Conservation (phyloP, 2,888 invertebrate genomes). For the Drosophila merina region DNA sequence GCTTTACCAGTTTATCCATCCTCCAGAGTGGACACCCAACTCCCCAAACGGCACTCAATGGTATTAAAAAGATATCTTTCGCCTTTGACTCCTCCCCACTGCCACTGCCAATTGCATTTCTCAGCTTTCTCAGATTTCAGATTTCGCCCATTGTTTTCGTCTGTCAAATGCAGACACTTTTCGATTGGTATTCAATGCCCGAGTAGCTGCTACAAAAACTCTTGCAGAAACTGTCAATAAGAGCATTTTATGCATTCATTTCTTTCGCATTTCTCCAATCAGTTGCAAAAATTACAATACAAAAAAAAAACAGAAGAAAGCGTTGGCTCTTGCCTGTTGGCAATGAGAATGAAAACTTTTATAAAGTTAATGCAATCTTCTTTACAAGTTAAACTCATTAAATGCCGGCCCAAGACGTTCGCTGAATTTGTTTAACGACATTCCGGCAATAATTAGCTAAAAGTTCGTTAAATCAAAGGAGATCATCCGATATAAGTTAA, state of each 20-base stretch:
- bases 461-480: slow-evolving; percentile 23
- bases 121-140: not conserved
- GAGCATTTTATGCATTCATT: slow-evolving; percentile 69
- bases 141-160: slow-evolving; percentile 56
- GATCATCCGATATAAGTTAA: slow-evolving; percentile 35
- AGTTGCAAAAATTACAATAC: slow-evolving; percentile 20
- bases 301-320: not conserved
- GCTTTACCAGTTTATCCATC: slow-evolving; percentile 12
- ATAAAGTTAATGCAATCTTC: slow-evolving; percentile 56
- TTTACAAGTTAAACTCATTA: slow-evolving; percentile 45
- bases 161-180: slow-evolving; percentile 60
- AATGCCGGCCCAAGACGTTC: slow-evolving; percentile 9
- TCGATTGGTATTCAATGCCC: slow-evolving; percentile 45
- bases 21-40: too few relatives aligned
- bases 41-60: slow-evolving; percentile 48
- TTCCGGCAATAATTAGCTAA: slow-evolving; percentile 30
- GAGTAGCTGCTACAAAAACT: slow-evolving; percentile 47
- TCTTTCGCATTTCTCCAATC: slow-evolving; percentile 45
- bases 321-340: not conserved
- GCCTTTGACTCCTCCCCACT: slow-evolving; percentile 48
- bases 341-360: slow-evolving; percentile 20
- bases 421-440: slow-evolving; percentile 21
- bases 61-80: slow-evolving; percentile 58
- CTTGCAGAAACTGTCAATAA: slow-evolving; percentile 67
- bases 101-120: slow-evolving; percentile 52